Base-by-base conservation (phyloP, 2,797 vertebrate species). In the Poecilia wingei region DNA sequence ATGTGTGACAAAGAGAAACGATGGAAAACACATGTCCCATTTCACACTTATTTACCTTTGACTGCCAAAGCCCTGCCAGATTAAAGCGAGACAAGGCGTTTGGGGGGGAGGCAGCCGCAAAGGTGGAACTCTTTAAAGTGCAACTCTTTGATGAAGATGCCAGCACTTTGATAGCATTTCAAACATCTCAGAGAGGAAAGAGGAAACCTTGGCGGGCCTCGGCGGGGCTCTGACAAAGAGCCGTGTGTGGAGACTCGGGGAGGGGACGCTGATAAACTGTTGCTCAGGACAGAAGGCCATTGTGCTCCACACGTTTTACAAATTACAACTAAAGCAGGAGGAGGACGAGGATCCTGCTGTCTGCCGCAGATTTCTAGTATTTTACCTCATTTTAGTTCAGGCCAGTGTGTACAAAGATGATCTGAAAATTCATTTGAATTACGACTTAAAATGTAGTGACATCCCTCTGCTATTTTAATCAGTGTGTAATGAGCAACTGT, bases 1-100 rank as follows among this genome's bases (percentile, higher is more conserved):
- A 91, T 86, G 88, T 93, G 90, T 87, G 92, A 95, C 92, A 93
- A 72, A 82, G 94, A 90, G 83, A 89, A 92, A 76, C 55, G 95
- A 96, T 96, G 94, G 94, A 94, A 96, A 97, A 95, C 94, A 95
- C 92, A 95, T 95, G 94, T 95, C 94, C 95, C 91, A 90, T 91
- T 94, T 93, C 80, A 94, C 90, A 89, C 85, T 93, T 93, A 94
- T 96, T 96, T 97, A 96, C 94, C 94, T 96, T 96, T 88, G 51
- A 83, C 85, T 87, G 92, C 90, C 87, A 88, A 92, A 90, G 76
- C 89, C 91, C 92, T 93, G 90, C 92, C 95, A 93, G 92, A 90
- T 92, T 91, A 95, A 95, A 96, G 88, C 84, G 87, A 94, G 94
- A 84, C 8, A 84, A 55, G 74, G 12, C 1, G n/a, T 14, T 71